Percentiles rank a stretch among this genome's conserved stretches.
Evolutionary conservation across 2,797 vertebrate species (phyloP).

Genomic region (Catharus ustulatus): DNA sequence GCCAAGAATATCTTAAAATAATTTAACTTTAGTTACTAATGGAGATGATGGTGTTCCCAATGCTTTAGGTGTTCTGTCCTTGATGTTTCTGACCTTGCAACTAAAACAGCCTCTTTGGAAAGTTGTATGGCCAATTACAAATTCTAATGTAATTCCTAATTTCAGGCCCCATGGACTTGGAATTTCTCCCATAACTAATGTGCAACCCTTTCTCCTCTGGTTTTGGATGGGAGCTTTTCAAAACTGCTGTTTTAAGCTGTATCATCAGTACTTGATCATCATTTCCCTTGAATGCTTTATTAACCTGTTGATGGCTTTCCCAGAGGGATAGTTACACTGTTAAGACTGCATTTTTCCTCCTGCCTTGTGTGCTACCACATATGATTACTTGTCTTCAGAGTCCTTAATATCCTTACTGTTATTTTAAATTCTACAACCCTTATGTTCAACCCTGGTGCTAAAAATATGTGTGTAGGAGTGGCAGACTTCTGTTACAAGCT

Average conservation of each 20-base stretch:
- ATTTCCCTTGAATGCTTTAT: neutral
- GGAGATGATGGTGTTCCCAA: neutral
- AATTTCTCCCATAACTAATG: neutral
- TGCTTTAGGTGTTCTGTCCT: neutral
- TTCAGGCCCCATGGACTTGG: neutral
- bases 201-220: neutral
- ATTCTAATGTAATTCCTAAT: neutral
- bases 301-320: neutral
- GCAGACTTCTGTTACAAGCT: slow-evolving; percentile 43
- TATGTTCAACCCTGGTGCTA: slow-evolving; percentile 18
- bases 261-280: neutral
- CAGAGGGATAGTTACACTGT: neutral
- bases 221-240: neutral
- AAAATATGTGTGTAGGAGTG: slow-evolving; percentile 57
- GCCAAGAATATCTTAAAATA: neutral
- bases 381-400: neutral
- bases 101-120: neutral
- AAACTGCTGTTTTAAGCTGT: neutral
- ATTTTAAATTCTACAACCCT: slow-evolving; percentile 16
- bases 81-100: slow-evolving; percentile 8
- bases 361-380: neutral
- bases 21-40: neutral
- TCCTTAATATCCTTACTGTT: neutral
- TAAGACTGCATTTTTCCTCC: neutral
- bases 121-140: neutral